Evolutionary conservation across 2,888 invertebrate genomes (phyloP).

Genomic region (Candidula unifasciata): DNA sequence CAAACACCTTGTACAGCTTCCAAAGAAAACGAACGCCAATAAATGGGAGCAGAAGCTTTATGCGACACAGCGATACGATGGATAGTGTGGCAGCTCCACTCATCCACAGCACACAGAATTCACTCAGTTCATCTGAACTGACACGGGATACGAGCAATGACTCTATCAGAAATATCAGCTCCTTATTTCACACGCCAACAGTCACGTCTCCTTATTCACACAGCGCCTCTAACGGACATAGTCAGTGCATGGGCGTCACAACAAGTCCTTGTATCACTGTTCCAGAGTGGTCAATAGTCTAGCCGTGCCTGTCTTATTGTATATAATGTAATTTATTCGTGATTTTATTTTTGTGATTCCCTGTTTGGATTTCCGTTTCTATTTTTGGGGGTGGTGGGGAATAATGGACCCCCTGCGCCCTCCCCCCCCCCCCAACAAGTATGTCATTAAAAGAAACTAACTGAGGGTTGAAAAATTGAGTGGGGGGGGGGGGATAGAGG

Average conservation of each 20-base stretch:
- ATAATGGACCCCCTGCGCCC: too few species aligned
- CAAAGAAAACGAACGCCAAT: not conserved
- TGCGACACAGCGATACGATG: constrained; percentile 33
- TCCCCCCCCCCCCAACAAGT: too few species aligned
- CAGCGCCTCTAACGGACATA: constrained; percentile 26
- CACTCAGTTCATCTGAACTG: constrained; percentile 24
- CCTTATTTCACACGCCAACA: not conserved
- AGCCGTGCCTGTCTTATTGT: not conserved
- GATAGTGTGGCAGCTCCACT: constrained; percentile 50
- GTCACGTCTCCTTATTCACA: not conserved
- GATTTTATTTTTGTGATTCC: too few species aligned
- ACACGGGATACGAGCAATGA: constrained; percentile 23
- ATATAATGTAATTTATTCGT: too few species aligned
- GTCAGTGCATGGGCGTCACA: constrained; percentile 32
- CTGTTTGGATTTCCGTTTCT: too few species aligned
- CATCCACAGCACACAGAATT: constrained; percentile 45
- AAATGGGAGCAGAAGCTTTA: not conserved
- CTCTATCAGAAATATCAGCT: constrained; percentile 1
- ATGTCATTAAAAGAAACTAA: too few species aligned
- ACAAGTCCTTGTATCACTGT: not conserved
- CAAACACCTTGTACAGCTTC: not conserved
- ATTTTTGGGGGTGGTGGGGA: too few species aligned
- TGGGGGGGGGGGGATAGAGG: too few species aligned
- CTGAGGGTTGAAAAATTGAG: too few species aligned
- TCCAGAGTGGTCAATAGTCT: constrained; percentile 39